These are phyloP conservation scores for Anas bahamensis DNA, from an alignment of 2,797 vertebrate genomes.

Conservation along the genomic window DNA sequence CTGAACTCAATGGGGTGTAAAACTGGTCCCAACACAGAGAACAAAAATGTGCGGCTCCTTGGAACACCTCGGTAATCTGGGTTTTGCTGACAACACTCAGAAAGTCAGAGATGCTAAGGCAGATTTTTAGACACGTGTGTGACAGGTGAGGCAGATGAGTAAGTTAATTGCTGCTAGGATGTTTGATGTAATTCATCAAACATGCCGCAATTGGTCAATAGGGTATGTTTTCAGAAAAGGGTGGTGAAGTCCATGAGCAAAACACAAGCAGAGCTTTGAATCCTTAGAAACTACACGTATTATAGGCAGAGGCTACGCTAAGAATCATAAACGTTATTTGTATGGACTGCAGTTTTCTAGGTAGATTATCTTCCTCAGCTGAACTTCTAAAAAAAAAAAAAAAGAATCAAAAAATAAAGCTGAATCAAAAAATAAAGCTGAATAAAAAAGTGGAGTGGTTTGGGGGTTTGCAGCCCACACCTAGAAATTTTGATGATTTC, in stretches of 20 bases:
- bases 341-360: background rate
- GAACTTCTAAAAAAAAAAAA: background rate
- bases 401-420: background rate
- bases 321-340: background rate
- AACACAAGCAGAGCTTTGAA: slow-evolving; percentile 31
- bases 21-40: background rate
- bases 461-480: background rate
- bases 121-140: slow-evolving; percentile 44
- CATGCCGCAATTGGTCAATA: slow-evolving; percentile 19
- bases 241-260: background rate
- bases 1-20: slow-evolving; percentile 42
- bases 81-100: slow-evolving; percentile 25
- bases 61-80: slow-evolving; percentile 31
- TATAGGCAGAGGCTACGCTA: background rate
- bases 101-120: background rate
- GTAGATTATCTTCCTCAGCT: background rate
- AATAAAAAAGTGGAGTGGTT: background rate
- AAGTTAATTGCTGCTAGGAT: slow-evolving; percentile 44
- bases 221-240: slow-evolving; percentile 30
- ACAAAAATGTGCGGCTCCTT: background rate
- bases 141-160: slow-evolving; percentile 46
- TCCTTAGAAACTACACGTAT: background rate
- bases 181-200: slow-evolving; percentile 2
- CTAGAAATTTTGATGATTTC: background rate
- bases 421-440: background rate